phyloP scores from a whole-genome alignment of 2,888 invertebrate species.

The Dysmachus trigonus region DNA sequence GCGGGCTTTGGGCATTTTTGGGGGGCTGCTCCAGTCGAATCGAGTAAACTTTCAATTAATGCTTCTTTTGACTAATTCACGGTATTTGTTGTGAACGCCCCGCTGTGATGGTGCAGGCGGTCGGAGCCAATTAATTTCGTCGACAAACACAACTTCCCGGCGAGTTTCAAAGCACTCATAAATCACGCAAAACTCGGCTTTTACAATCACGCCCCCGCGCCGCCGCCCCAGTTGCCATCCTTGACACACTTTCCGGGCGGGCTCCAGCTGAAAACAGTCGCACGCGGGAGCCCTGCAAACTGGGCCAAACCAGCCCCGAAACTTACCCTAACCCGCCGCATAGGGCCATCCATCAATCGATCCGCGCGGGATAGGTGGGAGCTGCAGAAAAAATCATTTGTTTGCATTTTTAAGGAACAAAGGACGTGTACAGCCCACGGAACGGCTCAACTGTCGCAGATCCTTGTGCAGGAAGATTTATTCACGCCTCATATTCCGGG shows the following conservation, averaged over 20 bases:
- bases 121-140: neutral
- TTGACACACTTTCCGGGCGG: neutral
- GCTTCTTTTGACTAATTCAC: neutral
- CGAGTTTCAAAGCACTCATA: neutral
- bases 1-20: neutral
- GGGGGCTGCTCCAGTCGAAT: neutral
- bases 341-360: neutral
- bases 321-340: neutral
- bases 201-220: neutral
- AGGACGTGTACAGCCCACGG: neutral
- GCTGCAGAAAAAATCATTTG: neutral
- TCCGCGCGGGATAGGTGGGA: neutral
- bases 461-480: neutral
- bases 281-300: neutral
- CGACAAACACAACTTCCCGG: neutral
- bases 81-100: neutral
- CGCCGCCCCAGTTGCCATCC: neutral
- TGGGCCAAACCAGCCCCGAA: neutral
- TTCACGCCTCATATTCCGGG: conserved; percentile 2
- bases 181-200: neutral
- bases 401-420: neutral
- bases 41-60: neutral
- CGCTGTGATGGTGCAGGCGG: neutral
- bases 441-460: neutral
- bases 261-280: neutral